A percentile compares a stretch with the other conserved stretches of the same genome.
Evolutionary conservation across 2,888 invertebrate genomes (phyloP).

Genomic region (Cryptus viduatorius): DNA sequence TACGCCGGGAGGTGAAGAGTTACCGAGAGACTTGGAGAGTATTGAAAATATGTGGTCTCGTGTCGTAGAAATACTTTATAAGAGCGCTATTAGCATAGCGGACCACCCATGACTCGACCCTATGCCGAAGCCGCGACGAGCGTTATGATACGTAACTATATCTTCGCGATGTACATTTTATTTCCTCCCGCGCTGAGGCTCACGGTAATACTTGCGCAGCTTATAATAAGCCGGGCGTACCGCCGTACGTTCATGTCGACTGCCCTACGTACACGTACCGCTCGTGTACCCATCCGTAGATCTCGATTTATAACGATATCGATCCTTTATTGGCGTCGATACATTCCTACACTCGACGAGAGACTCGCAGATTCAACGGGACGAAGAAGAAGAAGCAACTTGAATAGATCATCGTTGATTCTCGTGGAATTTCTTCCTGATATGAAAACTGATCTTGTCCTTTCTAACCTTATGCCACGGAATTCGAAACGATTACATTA

Average conservation of each 20-base stretch:
- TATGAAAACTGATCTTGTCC: neutral
- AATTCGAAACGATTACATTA: neutral
- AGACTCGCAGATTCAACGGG: constrained; percentile 34
- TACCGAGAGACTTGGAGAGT: neutral
- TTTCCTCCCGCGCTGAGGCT: constrained; percentile 14
- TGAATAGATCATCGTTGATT: neutral
- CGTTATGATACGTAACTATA: constrained; percentile 59
- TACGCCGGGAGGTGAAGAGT: constrained; percentile 23
- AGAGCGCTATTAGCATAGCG: constrained; percentile 80
- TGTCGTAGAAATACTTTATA: constrained; percentile 54
- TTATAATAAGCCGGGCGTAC: constrained; percentile 81
- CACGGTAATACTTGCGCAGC: constrained; percentile 68
- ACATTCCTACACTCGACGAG: constrained; percentile 72
- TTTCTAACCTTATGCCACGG: neutral
- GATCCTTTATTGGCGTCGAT: constrained; percentile 84
- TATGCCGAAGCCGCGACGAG: constrained; percentile 75
- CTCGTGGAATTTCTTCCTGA: constrained; percentile 16
- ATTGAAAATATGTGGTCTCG: constrained; percentile 41
- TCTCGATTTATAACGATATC: constrained; percentile 85
- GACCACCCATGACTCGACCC: constrained; percentile 84
- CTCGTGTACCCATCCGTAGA: constrained; percentile 83
- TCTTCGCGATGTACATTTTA: constrained; percentile 17
- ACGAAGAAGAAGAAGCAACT: constrained; percentile 34
- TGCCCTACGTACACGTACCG: constrained; percentile 82
- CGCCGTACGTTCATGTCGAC: constrained; percentile 78